These are phyloP conservation scores for Periophthalmus magnuspinnatus DNA, from an alignment of 2,797 vertebrate genomes.

Conservation along the genomic window DNA sequence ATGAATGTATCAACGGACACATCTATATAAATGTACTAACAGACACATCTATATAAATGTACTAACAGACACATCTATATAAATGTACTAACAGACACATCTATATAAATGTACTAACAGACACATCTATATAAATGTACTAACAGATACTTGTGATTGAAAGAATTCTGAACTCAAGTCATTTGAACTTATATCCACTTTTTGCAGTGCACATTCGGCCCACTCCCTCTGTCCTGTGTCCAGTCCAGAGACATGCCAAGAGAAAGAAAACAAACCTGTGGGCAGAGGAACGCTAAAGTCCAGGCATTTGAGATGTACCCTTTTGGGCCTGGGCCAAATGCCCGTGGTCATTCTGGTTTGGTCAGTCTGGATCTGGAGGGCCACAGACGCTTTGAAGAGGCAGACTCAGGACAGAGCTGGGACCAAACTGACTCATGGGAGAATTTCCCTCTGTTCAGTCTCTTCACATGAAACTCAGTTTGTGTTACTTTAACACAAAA, in stretches of 20 bases:
- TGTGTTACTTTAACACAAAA: too few species aligned
- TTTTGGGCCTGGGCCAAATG: slow-evolving; percentile 45
- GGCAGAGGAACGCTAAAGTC: slow-evolving; percentile 45
- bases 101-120: too few species aligned
- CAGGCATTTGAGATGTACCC: slow-evolving; percentile 68
- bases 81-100: too few species aligned
- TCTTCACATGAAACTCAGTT: neutral
- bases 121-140: too few species aligned
- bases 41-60: too few species aligned
- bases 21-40: too few species aligned
- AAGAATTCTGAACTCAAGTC: too few species aligned
- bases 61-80: too few species aligned
- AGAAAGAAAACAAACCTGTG: slow-evolving; percentile 39
- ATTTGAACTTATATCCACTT: neutral
- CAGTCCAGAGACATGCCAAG: slow-evolving; percentile 21
- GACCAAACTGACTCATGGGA: neutral
- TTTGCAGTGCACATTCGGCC: neutral
- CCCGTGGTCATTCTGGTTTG: slow-evolving; percentile 62
- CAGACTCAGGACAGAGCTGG: neutral
- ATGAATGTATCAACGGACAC: too few species aligned
- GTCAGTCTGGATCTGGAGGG: slow-evolving; percentile 63
- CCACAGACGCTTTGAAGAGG: neutral
- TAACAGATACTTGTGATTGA: too few species aligned
- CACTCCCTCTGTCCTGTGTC: neutral
- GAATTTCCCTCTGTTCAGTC: neutral